These are phyloP conservation scores for Protobothrops mucrosquamatus DNA, from an alignment of 2,113 vertebrate genomes.

Conservation along the genomic window DNA sequence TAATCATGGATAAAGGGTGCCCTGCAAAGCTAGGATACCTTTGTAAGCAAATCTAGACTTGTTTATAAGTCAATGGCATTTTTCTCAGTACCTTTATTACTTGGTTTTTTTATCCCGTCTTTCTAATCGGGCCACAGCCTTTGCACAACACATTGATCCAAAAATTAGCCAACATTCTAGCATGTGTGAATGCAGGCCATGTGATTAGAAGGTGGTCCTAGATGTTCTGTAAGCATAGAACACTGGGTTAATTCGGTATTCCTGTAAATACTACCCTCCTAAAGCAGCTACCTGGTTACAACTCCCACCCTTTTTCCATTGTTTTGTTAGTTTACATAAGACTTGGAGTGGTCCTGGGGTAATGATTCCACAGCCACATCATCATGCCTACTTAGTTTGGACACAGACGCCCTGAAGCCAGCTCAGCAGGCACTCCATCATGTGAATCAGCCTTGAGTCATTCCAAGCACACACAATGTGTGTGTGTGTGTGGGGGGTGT, in stretches of 20 bases:
- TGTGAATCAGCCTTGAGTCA: constrained; percentile 22
- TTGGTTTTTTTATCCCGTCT: not conserved
- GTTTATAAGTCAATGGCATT: not conserved
- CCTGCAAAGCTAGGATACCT: not conserved
- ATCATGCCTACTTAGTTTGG: not conserved
- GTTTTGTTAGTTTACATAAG: not conserved
- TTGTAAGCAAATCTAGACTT: not conserved
- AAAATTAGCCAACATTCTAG: not conserved
- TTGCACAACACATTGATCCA: not conserved
- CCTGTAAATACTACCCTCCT: not conserved
- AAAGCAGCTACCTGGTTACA: not conserved
- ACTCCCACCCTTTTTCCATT: not conserved
- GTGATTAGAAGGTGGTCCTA: not conserved
- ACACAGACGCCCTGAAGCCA: not conserved
- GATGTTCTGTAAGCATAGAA: not conserved
- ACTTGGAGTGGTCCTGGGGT: not conserved
- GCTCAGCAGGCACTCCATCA: constrained; percentile 1
- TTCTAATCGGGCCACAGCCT: not conserved
- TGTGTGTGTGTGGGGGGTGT: not conserved
- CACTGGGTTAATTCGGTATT: not conserved
- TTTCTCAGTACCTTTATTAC: not conserved
- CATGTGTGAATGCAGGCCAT: not conserved
- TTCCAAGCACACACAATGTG: not conserved
- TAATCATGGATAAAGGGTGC: not conserved
- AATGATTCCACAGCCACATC: not conserved